These are phyloP conservation scores for Pantherophis alleghaniensis DNA, from an alignment of 2,797 vertebrate genomes.

Conservation along the genomic window DNA sequence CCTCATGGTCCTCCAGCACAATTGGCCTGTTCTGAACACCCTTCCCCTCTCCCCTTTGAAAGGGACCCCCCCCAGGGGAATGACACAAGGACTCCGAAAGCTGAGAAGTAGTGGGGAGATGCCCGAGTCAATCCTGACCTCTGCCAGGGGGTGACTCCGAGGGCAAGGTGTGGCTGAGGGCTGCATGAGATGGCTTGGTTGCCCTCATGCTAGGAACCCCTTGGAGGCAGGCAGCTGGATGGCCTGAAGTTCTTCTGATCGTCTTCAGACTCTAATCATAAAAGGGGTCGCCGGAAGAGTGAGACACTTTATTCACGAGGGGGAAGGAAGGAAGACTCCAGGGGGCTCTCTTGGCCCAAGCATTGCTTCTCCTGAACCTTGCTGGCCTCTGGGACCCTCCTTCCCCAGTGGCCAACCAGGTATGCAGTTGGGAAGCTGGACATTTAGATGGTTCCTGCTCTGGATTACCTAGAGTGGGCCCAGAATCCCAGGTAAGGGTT, in stretches of 20 bases:
- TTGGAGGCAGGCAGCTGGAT: not conserved
- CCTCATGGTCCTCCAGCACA: not conserved
- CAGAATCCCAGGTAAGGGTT: not conserved
- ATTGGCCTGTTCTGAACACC: not conserved
- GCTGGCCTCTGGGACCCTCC: not conserved
- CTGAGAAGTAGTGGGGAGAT: not conserved
- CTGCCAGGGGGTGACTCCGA: not conserved
- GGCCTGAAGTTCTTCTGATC: not conserved
- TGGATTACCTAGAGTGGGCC: not conserved
- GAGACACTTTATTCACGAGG: not conserved
- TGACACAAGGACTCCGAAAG: not conserved
- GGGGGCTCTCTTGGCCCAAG: not conserved
- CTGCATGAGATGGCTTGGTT: not conserved
- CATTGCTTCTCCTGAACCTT: not conserved
- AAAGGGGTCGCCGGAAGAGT: not conserved
- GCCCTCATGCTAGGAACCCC: not conserved
- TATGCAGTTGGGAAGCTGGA: not conserved
- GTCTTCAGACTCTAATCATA: not conserved
- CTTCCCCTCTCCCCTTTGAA: not conserved
- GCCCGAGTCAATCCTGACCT: not conserved
- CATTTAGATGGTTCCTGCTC: not conserved
- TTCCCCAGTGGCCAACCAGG: not conserved
- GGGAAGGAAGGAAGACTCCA: not conserved
- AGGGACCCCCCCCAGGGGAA: not conserved
- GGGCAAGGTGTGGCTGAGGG: not conserved